These are phyloP conservation scores for Folsomia manolachei DNA, from an alignment of 2,888 invertebrate genomes.

Conservation along the genomic window DNA sequence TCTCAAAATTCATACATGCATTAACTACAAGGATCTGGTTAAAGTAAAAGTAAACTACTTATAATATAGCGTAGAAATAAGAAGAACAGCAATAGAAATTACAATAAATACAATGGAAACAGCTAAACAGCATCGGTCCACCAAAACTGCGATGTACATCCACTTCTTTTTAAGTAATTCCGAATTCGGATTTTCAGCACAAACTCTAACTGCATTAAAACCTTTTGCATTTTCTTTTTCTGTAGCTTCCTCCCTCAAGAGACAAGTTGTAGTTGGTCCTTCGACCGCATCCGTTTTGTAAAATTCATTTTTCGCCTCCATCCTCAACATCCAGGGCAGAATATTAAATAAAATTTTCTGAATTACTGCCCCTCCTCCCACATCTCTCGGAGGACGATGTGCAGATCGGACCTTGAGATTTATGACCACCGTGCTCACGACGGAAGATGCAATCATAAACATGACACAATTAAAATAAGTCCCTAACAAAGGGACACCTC, in stretches of 20 bases:
- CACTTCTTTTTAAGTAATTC: background rate
- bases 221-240: too few species aligned
- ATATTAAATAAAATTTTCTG: background rate
- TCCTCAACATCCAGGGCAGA: background rate
- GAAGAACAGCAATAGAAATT: background rate
- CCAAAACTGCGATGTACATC: background rate
- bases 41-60: too few species aligned
- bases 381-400: background rate
- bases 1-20: too few species aligned
- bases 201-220: too few species aligned
- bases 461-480: constrained; percentile 2
- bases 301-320: background rate
- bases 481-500: background rate
- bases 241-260: too few species aligned
- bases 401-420: background rate
- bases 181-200: too few species aligned
- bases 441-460: background rate
- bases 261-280: too few species aligned
- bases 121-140: background rate
- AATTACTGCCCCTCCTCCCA: background rate
- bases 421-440: background rate
- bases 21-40: too few species aligned
- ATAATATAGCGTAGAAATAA: too few species aligned
- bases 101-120: background rate
- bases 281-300: too few species aligned